Conservation (phyloP, 2,888 invertebrate species). For the Onchidella celtica region DNA sequence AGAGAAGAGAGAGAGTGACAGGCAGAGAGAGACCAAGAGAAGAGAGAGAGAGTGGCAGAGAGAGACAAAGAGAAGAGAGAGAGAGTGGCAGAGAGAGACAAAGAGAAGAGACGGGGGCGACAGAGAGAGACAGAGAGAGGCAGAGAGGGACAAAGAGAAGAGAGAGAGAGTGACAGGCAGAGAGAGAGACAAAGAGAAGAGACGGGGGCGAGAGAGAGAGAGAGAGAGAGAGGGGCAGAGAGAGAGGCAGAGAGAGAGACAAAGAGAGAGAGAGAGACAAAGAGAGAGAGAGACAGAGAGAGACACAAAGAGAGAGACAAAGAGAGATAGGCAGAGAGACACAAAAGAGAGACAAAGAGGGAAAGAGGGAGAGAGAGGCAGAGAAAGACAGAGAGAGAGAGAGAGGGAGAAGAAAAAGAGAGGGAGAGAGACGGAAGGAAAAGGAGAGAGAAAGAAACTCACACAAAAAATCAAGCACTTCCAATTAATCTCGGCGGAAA, state of each 20-base stretch:
- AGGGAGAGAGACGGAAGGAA: neutral
- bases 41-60: neutral
- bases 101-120: neutral
- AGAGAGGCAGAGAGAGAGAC: neutral
- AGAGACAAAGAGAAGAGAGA: neutral
- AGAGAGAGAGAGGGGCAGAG: neutral
- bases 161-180: neutral
- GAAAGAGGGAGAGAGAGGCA: neutral
- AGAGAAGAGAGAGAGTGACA: neutral
- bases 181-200: neutral
- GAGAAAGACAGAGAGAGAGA: neutral
- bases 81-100: too few relatives aligned
- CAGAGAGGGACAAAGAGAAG: neutral
- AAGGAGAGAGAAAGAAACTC: neutral
- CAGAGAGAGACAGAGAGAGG: neutral
- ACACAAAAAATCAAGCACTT: too few relatives aligned
- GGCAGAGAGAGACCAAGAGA: neutral
- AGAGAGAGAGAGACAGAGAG: neutral
- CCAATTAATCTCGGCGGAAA: too few relatives aligned
- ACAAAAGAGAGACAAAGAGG: neutral
- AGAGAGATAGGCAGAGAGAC: neutral
- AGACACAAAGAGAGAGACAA: neutral
- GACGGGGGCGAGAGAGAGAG: neutral
- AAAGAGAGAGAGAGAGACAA: neutral
- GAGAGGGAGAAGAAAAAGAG: neutral